Conservation (phyloP, 2,113 vertebrate genomes). For the Pontoporia blainvillei region DNA sequence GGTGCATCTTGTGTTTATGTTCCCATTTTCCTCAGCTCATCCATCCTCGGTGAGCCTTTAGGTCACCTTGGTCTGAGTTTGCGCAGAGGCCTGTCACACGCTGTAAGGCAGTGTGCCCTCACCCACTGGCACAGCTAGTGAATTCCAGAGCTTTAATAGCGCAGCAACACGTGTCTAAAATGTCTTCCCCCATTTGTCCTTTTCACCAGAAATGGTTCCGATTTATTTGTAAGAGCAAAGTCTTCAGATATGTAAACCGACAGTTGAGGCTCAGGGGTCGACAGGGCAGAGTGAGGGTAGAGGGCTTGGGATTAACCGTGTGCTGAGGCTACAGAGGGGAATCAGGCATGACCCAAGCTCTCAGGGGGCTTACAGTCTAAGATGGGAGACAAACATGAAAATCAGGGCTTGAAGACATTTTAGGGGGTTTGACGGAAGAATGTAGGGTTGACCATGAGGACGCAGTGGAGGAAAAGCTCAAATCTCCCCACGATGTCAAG, state of each 20-base stretch:
- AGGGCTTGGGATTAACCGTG: neutral
- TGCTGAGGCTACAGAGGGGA: neutral
- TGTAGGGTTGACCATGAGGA: neutral
- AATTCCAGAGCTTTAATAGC: neutral
- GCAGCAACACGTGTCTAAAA: accelerated
- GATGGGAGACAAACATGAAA: neutral
- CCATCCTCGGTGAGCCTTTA: neutral
- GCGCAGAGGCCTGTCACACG: accelerated
- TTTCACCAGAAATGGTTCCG: neutral
- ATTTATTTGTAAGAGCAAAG: neutral
- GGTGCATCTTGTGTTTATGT: neutral
- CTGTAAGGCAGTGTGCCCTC: neutral
- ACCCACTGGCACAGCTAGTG: neutral
- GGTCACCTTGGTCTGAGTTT: neutral
- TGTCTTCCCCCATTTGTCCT: neutral
- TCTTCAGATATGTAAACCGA: neutral
- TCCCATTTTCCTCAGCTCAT: neutral
- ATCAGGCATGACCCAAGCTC: neutral
- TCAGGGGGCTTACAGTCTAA: neutral
- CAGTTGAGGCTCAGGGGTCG: neutral
- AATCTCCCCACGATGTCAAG: accelerated
- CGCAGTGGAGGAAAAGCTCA: neutral
- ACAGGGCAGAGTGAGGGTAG: neutral
- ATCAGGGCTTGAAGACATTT: neutral
- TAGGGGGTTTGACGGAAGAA: neutral